Evolutionary conservation across 1,140 invertebrate species (phyloP).

Genomic region (Drosophila parabipectinata): DNA sequence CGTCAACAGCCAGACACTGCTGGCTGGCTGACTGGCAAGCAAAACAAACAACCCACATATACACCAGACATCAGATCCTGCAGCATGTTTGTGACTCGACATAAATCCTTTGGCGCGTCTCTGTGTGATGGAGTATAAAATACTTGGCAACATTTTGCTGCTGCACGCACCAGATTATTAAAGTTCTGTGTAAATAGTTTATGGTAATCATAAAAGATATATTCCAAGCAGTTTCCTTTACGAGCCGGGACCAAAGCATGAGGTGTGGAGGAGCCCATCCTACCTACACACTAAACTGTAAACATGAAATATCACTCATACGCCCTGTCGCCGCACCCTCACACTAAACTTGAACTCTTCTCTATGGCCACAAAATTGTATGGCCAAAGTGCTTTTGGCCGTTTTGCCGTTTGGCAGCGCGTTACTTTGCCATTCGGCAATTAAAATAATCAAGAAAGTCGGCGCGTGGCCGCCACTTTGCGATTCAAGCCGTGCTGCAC

Average conservation of each 20-base stretch:
- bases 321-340: constrained; percentile 26
- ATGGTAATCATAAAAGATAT: constrained; percentile 73
- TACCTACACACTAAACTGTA: constrained; percentile 38
- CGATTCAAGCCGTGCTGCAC: constrained; percentile 14
- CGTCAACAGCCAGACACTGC: constrained; percentile 40
- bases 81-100: constrained; percentile 47
- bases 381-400: constrained; percentile 31
- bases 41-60: constrained; percentile 40
- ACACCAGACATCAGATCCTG: constrained; percentile 33
- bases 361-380: constrained; percentile 23
- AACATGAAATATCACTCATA: constrained; percentile 80
- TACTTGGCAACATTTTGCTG: constrained; percentile 53
- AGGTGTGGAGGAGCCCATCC: constrained; percentile 1
- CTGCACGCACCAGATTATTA: constrained; percentile 61
- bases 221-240: constrained; percentile 51
- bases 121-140: constrained; percentile 39
- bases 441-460: constrained; percentile 56
- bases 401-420: constrained; percentile 10
- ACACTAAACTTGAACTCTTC: constrained; percentile 30
- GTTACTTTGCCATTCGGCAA: constrained; percentile 40
- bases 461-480: constrained; percentile 13
- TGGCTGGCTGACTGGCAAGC: constrained; percentile 31
- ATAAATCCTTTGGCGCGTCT: constrained; percentile 62
- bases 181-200: constrained; percentile 78
- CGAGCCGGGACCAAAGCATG: constrained; percentile 20